Evolutionary conservation across 2,888 invertebrate genomes (phyloP).

Genomic region (Stratiomys singularior): DNA sequence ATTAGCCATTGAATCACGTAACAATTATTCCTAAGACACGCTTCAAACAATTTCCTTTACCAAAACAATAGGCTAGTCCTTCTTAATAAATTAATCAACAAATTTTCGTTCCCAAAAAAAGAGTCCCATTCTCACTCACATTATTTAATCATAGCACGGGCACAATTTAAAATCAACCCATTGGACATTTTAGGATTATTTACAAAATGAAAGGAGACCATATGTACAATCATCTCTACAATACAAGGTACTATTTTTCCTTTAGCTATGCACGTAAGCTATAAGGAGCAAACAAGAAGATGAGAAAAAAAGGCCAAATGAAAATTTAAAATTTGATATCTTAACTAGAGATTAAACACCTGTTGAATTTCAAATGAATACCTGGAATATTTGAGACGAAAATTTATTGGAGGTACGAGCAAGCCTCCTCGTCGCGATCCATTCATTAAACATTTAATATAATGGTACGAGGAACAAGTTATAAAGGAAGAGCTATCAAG

Average conservation of each 20-base stretch:
- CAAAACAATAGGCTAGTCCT: slow-evolving; percentile 29
- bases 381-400: slow-evolving; percentile 48
- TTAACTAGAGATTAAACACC: slow-evolving; percentile 54
- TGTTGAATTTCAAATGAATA: slow-evolving; percentile 53
- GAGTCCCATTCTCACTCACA: slow-evolving; percentile 26
- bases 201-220: not conserved
- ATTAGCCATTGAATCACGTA: too few species aligned
- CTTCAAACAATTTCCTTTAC: slow-evolving; percentile 15
- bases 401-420: slow-evolving; percentile 39
- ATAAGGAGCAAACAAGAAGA: not conserved
- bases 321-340: slow-evolving; percentile 51
- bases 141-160: not conserved
- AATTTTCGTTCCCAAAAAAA: slow-evolving; percentile 45
- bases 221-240: not conserved
- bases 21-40: not conserved
- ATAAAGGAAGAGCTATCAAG: not conserved
- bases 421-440: slow-evolving; percentile 9
- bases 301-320: slow-evolving; percentile 20
- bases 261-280: not conserved
- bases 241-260: not conserved
- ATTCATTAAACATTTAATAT: not conserved
- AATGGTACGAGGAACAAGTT: not conserved
- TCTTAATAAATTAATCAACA: slow-evolving; percentile 48
- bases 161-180: slow-evolving; percentile 2
- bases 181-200: slow-evolving; percentile 9